A percentile compares a stretch with the other conserved stretches of the same genome.
Evolutionary conservation across 2,797 vertebrate species (phyloP).

Genomic region (Diceros bicornis): DNA sequence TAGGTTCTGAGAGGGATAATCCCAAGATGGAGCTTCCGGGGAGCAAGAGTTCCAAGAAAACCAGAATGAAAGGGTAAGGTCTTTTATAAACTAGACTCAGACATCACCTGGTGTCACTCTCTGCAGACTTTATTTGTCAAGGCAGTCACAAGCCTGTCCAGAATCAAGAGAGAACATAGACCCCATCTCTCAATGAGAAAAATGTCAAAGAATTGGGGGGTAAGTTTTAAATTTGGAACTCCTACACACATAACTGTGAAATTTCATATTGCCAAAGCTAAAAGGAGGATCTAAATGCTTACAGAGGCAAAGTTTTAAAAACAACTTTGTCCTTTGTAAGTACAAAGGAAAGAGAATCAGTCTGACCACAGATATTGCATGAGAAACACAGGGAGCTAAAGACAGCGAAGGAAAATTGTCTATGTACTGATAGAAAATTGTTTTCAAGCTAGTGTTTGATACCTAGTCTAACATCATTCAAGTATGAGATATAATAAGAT

Average conservation of each 20-base stretch:
- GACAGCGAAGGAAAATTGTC: neutral
- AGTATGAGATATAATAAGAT: neutral
- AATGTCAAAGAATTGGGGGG: neutral
- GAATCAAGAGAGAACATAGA: neutral
- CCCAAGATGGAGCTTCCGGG: neutral
- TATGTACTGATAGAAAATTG: neutral
- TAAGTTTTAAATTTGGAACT: neutral
- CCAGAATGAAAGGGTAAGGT: neutral
- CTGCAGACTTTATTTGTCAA: neutral
- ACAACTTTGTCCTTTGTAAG: neutral
- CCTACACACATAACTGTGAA: neutral
- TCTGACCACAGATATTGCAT: neutral
- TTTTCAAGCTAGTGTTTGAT: neutral
- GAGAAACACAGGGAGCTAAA: neutral
- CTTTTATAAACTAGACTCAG: neutral
- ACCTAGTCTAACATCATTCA: neutral
- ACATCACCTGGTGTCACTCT: neutral
- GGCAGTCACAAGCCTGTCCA: neutral
- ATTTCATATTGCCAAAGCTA: neutral
- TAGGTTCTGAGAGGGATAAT: neutral
- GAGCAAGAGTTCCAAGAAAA: neutral
- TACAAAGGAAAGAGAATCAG: neutral
- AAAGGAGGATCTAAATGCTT: neutral
- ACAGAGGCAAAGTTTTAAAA: neutral
- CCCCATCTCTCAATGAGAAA: neutral